Evolutionary conservation across 2,888 invertebrate genomes (phyloP).

Genomic region (Gnatocerus cornutus): DNA sequence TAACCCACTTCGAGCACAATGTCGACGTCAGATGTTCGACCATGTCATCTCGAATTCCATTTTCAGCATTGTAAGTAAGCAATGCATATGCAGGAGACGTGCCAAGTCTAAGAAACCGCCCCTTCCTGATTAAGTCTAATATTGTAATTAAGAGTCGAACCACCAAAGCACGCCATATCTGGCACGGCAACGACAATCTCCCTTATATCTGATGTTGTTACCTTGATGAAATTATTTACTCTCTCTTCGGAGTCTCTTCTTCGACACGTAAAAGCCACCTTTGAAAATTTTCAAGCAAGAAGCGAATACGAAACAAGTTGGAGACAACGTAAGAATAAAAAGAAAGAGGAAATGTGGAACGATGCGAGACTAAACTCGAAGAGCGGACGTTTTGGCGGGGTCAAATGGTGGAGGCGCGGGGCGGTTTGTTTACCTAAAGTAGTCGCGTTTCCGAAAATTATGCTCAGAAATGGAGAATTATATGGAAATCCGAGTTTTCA

Average conservation of each 20-base stretch:
- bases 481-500: too few species aligned
- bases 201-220: slow-evolving; percentile 49
- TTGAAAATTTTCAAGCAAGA: slow-evolving; percentile 32
- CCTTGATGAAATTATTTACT: slow-evolving; percentile 51
- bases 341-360: background rate
- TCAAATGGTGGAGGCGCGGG: too few species aligned
- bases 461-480: too few species aligned
- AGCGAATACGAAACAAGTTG: slow-evolving; percentile 40
- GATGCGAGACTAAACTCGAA: too few species aligned
- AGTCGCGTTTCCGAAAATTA: too few species aligned
- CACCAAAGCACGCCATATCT: slow-evolving; percentile 55
- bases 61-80: slow-evolving; percentile 55
- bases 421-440: too few species aligned
- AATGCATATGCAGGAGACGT: slow-evolving; percentile 63
- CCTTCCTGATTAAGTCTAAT: slow-evolving; percentile 64
- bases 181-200: slow-evolving; percentile 43
- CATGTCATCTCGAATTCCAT: slow-evolving; percentile 53
- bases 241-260: slow-evolving; percentile 35
- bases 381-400: too few species aligned
- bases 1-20: slow-evolving; percentile 1
- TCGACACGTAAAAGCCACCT: slow-evolving; percentile 42
- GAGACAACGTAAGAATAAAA: background rate
- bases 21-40: slow-evolving; percentile 1
- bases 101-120: slow-evolving; percentile 53
- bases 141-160: slow-evolving; percentile 62